Base-by-base conservation (phyloP, 1,140 invertebrate genomes). In the Drosophila arawakana region DNA sequence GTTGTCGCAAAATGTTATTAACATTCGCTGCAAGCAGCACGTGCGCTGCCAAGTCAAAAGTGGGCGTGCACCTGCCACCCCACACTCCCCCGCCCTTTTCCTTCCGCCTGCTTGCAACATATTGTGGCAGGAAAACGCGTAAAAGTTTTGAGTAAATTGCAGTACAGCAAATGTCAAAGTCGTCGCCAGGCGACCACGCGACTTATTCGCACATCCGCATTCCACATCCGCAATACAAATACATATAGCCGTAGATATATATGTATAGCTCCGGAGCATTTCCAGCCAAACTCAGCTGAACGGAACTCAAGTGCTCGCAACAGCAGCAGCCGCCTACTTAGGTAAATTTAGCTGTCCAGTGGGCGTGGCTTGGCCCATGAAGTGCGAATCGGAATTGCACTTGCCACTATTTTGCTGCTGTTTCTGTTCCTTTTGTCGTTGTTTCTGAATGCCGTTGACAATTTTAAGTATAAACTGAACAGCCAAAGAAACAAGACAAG, bases 1-100 rank as follows among this genome's bases (percentile, higher is more conserved):
- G 66, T 78, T 73, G 69, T 44, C 62, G 74, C 70, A 78, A 88
- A 88, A 88, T 83, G 77, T 82, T 88, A 88, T 83, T 88, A 88
- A 82, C 83, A 88, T 88, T 80, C 68, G 80, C 73, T 80, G 80
- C 80, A 82, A 83, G 78, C 75, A 71, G 72, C 78, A 80, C 75
- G 78, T 74, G 65, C 70, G 62, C 10, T 60, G 69, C 68, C 78
- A 73, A 77, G 73, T 82, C 80, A 82, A 80, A 79, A 62, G 71
- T 60, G 75, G 41, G 50, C 67, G 54, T 60, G 11, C 30, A 13
- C 11, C 50, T 13, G 44, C 11, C 35, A 8, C 66, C 6, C 2
- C 39, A 30, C 34, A 2, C 13, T 8, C 46, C 1, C 10, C 3
- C 8, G 9, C 30, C 9, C 15, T 13, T 18, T 25, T 46, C 46